Evolutionary conservation across 2,797 vertebrate species (phyloP).

Genomic region (Hoplostethus atlanticus): DNA sequence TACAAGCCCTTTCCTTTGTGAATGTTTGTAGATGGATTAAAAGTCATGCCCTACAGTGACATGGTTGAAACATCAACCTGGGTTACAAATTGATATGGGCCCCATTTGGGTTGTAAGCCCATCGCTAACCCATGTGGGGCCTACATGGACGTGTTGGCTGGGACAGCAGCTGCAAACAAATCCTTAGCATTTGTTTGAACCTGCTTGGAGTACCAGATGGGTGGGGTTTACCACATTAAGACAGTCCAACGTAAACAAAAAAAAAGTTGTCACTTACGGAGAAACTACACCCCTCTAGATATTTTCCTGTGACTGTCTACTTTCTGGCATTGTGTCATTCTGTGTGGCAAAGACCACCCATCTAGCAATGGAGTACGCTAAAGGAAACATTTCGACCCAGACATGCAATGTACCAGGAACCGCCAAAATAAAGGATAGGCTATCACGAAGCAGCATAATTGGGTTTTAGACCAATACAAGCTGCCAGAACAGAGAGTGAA

Average conservation of each 20-base stretch:
- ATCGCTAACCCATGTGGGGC: no score
- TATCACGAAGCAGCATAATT: conserved; percentile 8
- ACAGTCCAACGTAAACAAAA: no score
- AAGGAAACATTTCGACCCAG: background rate
- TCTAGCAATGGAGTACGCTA: background rate
- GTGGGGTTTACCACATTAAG: no score
- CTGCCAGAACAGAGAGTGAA: background rate
- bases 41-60: conserved; percentile 16
- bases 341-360: background rate
- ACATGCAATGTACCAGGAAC: background rate
- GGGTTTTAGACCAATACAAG: conserved; percentile 2
- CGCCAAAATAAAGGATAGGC: background rate
- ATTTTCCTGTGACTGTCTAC: background rate
- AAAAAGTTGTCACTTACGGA: no score
- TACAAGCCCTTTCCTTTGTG: conserved; percentile 28
- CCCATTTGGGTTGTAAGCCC: no score
- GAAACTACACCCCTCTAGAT: no score
- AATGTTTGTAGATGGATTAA: conserved; percentile 53
- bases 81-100: no score
- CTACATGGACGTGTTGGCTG: no score
- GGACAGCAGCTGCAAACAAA: conserved; percentile 7
- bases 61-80: conserved; percentile 13
- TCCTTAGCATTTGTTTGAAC: conserved; percentile 5
- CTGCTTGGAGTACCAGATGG: background rate
- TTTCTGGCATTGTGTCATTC: background rate